Evolutionary conservation across 2,113 vertebrate species (phyloP), one percentile per base, ranked within the genome.

Genomic region (Toxotes jaculatrix): DNA sequence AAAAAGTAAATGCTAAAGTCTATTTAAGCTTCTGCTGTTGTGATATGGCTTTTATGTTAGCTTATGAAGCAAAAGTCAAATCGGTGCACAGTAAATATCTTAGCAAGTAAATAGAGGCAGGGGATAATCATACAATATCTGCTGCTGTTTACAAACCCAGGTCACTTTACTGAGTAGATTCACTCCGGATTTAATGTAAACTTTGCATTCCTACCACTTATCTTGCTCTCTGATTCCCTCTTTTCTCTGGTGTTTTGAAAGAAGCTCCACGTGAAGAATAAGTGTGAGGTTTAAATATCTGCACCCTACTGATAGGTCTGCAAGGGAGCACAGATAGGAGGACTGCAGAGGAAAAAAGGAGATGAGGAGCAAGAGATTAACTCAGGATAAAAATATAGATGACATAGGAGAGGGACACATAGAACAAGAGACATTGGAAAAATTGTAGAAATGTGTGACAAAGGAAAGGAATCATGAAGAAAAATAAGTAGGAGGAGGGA

Each of bases 251-350:
- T 64, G 61, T 80, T 85, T 66, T 82, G 55, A 88, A 79, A 82
- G 61, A 51, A 66, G 67, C 42, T 77, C 38, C 49, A 56, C 78
- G 55, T 38, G 21, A 71, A 85, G 53, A 81, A 71, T 68, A 80
- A 78, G 40, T 68, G 55, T 65, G 55, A 83, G 81, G 59, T 84
- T 89, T 80, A 78, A 85, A 83, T 85, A 69, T 57, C 70, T 88
- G 87, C 83, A 64, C 31, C 56, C 31, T 12, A 80, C 64, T 53
- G 80, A 87, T 73, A 87, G 76, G 63, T 75, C 59, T 62, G 81
- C 53, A 32, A 59, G 17, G 38, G 45, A 83, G 70, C 61, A 68
- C 13, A 81, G 73, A 75, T 10, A 80, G 17, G 34, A 34, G 42
- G 45, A 69, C 43, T 64, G 68, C 43, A 62, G 45, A 51, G 51